Evolutionary conservation across 2,113 vertebrate species (phyloP).

Genomic region (Ophthalmolycus amberensis): DNA sequence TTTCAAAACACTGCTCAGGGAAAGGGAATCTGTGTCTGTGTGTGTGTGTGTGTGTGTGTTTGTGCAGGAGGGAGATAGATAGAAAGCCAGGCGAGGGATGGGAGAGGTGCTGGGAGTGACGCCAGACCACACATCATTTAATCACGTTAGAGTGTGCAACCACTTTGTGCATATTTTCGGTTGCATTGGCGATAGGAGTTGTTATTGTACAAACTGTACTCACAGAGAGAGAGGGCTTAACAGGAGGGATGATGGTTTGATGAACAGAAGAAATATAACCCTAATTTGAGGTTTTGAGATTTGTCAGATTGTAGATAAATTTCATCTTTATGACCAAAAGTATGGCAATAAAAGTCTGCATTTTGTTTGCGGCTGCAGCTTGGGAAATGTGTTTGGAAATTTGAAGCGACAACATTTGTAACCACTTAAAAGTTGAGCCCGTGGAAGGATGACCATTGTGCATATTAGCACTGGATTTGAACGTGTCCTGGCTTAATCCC

Average conservation of each 20-base stretch:
- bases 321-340: conserved; percentile 25
- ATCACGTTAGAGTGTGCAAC: conserved; percentile 79
- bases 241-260: conserved; percentile 40
- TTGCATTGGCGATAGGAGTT: conserved; percentile 69
- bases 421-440: conserved; percentile 52
- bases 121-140: conserved; percentile 83
- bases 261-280: conserved; percentile 24
- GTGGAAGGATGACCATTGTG: conserved; percentile 65
- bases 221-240: conserved; percentile 6
- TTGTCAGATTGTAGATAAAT: conserved; percentile 28
- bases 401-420: conserved; percentile 26
- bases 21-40: conserved; percentile 64
- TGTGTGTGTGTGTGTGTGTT: conserved; percentile 18
- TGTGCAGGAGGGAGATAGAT: conserved; percentile 57
- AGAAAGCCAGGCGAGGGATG: conserved; percentile 56
- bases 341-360: conserved; percentile 6
- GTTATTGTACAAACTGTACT: conserved; percentile 69
- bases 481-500: conserved; percentile 73
- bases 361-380: conserved; percentile 15
- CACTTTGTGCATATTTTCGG: conserved; percentile 73
- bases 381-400: conserved; percentile 15
- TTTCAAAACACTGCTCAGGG: conserved; percentile 75
- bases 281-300: conserved; percentile 43
- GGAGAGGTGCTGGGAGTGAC: conserved; percentile 75
- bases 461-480: conserved; percentile 76